Conservation (phyloP, 2,797 vertebrate genomes). For the Rhodeus uyekii region DNA sequence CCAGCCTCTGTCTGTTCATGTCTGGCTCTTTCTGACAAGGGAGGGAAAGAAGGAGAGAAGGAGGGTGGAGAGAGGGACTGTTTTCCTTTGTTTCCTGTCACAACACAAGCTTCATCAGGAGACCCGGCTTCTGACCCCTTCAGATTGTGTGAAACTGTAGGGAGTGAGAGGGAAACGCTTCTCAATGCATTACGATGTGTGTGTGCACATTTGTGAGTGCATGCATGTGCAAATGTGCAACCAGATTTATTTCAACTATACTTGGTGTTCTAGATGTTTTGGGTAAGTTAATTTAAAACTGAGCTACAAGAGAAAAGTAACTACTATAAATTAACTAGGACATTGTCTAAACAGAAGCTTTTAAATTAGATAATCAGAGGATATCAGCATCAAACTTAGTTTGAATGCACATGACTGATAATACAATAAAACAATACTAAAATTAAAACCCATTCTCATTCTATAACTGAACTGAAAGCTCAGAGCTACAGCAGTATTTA, state of each 20-base stretch:
- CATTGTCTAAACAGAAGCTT: background rate
- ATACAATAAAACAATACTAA: background rate
- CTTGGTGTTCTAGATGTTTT: background rate
- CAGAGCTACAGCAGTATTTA: background rate
- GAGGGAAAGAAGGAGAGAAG: background rate
- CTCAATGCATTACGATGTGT: background rate
- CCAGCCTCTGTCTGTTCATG: constrained; percentile 20
- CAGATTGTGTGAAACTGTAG: constrained; percentile 23
- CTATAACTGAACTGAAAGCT: background rate
- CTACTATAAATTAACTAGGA: background rate
- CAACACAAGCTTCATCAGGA: constrained; percentile 44
- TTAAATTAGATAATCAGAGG: background rate
- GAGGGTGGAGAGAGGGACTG: constrained; percentile 33
- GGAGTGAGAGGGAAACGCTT: constrained; percentile 27
- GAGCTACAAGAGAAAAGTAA: background rate
- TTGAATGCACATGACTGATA: background rate
- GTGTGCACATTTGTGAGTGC: constrained; percentile 5
- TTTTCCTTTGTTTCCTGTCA: constrained; percentile 47
- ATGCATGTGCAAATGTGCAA: background rate
- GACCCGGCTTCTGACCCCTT: constrained; percentile 40
- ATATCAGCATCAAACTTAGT: background rate
- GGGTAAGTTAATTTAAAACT: background rate
- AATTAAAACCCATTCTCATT: background rate
- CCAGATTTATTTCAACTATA: background rate
- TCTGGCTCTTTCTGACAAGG: constrained; percentile 35